Percentiles rank a stretch among this genome's conserved stretches.
Conservation (phyloP, 1,140 invertebrate species). For the Drosophila nigrodunni region DNA sequence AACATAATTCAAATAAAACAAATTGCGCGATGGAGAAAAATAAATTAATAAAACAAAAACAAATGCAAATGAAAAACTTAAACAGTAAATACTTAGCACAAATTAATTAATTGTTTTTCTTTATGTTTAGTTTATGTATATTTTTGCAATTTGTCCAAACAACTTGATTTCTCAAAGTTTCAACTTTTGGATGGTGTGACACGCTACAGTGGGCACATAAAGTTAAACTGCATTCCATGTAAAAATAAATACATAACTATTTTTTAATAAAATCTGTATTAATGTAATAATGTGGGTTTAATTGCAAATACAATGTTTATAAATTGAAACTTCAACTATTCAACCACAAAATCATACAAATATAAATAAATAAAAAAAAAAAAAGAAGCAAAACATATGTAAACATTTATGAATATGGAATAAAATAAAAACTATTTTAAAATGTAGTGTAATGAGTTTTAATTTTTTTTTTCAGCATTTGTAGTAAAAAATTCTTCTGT, state of each 20-base stretch:
- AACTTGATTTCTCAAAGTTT: conserved; percentile 57
- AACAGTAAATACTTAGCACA: conserved; percentile 74
- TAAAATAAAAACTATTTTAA: conserved; percentile 82
- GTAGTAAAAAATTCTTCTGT: not conserved
- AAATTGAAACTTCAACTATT: conserved; percentile 55
- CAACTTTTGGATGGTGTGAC: conserved; percentile 50
- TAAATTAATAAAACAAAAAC: conserved; percentile 25
- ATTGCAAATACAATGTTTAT: conserved; percentile 54
- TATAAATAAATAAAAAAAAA: conserved; percentile 68
- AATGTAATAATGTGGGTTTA: conserved; percentile 62
- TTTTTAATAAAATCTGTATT: conserved; percentile 72
- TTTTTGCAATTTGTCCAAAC: conserved; percentile 46
- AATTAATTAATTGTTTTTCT: conserved; percentile 70
- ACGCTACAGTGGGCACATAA: conserved; percentile 55
- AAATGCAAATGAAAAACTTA: conserved; percentile 40
- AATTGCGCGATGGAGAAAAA: conserved; percentile 21
- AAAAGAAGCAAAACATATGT: conserved; percentile 64
- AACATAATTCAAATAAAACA: conserved; percentile 17
- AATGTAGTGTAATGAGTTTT: conserved; percentile 46
- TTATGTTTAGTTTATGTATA: conserved; percentile 56
- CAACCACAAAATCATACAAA: conserved; percentile 65
- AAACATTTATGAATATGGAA: conserved; percentile 78
- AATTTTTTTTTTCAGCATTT: not conserved
- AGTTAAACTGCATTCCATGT: conserved; percentile 84
- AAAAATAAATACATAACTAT: conserved; percentile 72